A percentile compares a stretch with the other conserved stretches of the same genome.
These are phyloP conservation scores for Ptychadena robeensis DNA, from an alignment of 2,797 vertebrate species.

Conservation along the genomic window DNA sequence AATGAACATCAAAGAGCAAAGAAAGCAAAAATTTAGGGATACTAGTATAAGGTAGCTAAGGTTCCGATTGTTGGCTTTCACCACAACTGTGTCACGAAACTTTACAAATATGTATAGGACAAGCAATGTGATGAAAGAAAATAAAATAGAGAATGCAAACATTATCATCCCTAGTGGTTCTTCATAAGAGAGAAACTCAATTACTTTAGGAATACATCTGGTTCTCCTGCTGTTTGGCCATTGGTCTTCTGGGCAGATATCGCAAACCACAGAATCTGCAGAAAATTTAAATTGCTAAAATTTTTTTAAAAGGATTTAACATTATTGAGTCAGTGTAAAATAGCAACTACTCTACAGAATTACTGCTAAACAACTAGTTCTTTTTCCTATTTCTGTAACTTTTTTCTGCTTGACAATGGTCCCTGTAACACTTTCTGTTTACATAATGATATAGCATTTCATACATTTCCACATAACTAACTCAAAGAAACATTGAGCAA, in stretches of 20 bases:
- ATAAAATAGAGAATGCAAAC: slow-evolving; percentile 5
- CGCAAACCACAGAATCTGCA: slow-evolving; percentile 20
- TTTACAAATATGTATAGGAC: slow-evolving; percentile 16
- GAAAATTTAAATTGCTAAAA: neutral
- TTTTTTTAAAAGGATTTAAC: too few relatives aligned
- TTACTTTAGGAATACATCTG: slow-evolving; percentile 34
- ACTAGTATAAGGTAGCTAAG: slow-evolving; percentile 39
- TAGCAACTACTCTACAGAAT: too few relatives aligned
- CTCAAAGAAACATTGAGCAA: too few relatives aligned
- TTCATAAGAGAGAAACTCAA: slow-evolving; percentile 41
- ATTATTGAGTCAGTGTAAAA: too few relatives aligned
- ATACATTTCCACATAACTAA: too few relatives aligned
- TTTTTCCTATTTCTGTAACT: too few relatives aligned
- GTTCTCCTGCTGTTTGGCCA: slow-evolving; percentile 14
- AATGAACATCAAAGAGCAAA: slow-evolving; percentile 36
- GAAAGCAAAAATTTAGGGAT: slow-evolving; percentile 33
- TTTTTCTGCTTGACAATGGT: too few relatives aligned
- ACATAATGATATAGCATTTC: too few relatives aligned
- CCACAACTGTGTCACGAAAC: slow-evolving; percentile 1
- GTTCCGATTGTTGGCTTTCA: slow-evolving; percentile 44
- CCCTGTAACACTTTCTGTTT: too few relatives aligned
- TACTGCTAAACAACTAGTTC: too few relatives aligned
- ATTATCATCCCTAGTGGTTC: slow-evolving; percentile 35
- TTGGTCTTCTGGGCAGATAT: slow-evolving; percentile 6
- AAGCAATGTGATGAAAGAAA: slow-evolving; percentile 21